These are phyloP conservation scores for Elaphurus davidianus DNA, from an alignment of 2,113 vertebrate genomes.

Conservation along the genomic window DNA sequence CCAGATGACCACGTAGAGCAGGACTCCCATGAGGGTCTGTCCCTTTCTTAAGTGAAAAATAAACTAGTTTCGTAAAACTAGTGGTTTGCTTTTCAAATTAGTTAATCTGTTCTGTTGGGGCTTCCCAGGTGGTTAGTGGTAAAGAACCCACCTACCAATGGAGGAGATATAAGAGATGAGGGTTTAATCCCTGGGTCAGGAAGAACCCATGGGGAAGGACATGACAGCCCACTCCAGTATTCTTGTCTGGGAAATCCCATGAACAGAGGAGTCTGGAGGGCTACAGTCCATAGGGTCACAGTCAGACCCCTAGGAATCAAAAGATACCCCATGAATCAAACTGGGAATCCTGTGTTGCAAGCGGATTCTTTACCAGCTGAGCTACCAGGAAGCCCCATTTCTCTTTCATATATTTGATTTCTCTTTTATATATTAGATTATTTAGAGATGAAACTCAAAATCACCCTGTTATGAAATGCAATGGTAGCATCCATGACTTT, in stretches of 20 bases:
- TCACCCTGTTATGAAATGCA: background rate
- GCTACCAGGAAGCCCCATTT: background rate
- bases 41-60: background rate
- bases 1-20: background rate
- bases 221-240: background rate
- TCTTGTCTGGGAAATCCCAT: background rate
- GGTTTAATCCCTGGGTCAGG: background rate
- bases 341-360: background rate
- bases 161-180: background rate
- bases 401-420: background rate
- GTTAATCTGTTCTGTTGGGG: background rate
- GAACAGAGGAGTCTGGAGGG: background rate
- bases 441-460: background rate
- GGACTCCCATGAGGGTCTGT: rapidly evolving
- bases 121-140: background rate
- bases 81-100: background rate
- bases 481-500: background rate
- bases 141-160: background rate
- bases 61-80: background rate
- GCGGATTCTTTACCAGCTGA: background rate
- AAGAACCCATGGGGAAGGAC: background rate
- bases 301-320: background rate
- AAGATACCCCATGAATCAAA: background rate
- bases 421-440: background rate
- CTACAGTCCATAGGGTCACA: background rate